Base-by-base conservation (phyloP, 2,888 invertebrate genomes). In the Incurvaria masculella region DNA sequence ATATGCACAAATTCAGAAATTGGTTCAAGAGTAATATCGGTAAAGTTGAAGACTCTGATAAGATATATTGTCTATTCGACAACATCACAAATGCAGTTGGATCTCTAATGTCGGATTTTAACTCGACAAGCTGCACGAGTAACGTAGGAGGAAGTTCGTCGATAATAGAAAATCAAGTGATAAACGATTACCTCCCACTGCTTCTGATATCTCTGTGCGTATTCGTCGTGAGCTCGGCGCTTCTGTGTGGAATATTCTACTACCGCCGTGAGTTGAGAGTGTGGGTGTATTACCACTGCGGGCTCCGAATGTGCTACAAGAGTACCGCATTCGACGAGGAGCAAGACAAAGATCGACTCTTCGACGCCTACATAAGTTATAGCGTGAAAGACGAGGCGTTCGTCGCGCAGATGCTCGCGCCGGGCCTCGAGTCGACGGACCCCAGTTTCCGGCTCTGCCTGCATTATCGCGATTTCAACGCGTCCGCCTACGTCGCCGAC, bases 281-380 rank as follows among this genome's bases (percentile, higher is more conserved):
- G 55, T 94, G 94, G 92, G 85, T 91, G 47, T 91, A 91, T 61
- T 88, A 91, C 49, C 87, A 89, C 55, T 94, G 92, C 68, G 90
- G 94, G 46, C 79, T 93, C 52, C 81, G 91, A 61, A 87, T 92
- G 78, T 94, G 94, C 70, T 91, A 93, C 71, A 89, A 89, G 68
- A 87, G 89, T 23, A 85, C 87, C 5, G 83, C 85, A 21, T 90
- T 89, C 56, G 88, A 91, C 61, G 90, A 91, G 60, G 88, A 88
- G 68, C 87, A 87, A 60, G 88, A 89, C 68, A 88, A 88, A 72
- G 90, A 91, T 70, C 86, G 92, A 57, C 83, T 94, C 44, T 97
- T 93, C 69, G 97, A 98, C 72, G 96, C 94, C 47, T 97, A 97
- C 75, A 87, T 98, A 56, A 91, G 93, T 60, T 97, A 97, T 76